Evolutionary conservation across 2,797 vertebrate species (phyloP).

Genomic region (Platyrinchus mystaceus): DNA sequence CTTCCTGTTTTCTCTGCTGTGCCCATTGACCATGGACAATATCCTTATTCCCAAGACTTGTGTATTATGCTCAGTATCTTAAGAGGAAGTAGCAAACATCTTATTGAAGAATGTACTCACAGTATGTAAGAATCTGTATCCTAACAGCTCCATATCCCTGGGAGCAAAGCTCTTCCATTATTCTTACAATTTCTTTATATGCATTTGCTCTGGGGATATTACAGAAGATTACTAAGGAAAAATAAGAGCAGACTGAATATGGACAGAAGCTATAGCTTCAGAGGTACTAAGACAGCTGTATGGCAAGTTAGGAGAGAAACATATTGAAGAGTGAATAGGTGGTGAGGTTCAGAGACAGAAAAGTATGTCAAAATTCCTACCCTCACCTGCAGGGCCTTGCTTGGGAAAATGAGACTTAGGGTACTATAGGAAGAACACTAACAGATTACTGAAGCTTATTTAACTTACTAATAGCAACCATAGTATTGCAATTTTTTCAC

Average conservation of each 20-base stretch:
- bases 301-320: background rate
- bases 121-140: background rate
- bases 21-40: slow-evolving; percentile 2
- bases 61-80: background rate
- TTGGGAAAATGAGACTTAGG: background rate
- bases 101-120: background rate
- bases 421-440: background rate
- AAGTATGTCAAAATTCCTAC: background rate
- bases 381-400: background rate
- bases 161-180: background rate
- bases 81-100: background rate
- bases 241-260: background rate
- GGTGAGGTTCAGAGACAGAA: background rate
- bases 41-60: slow-evolving; percentile 21
- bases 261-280: background rate
- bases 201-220: background rate
- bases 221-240: background rate
- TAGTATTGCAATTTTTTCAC: background rate
- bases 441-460: background rate
- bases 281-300: background rate
- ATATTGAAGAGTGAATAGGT: background rate
- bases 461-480: background rate
- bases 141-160: background rate
- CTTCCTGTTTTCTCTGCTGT: slow-evolving; percentile 52
- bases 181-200: background rate